These are phyloP conservation scores for Pangasius djambal DNA, from an alignment of 2,797 vertebrate genomes.

Conservation along the genomic window DNA sequence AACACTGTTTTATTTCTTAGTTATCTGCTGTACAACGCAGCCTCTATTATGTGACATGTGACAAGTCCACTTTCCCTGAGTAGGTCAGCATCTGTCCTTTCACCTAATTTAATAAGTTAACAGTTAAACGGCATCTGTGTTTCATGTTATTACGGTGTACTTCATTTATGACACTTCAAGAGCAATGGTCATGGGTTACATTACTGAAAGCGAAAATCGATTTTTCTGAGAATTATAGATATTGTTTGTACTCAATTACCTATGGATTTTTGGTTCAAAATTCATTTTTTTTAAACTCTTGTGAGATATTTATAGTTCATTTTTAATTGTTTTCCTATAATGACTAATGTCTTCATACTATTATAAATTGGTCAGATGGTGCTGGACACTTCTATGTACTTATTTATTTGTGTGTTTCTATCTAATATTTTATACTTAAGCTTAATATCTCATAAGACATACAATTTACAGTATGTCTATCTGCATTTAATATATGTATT, in stretches of 20 bases:
- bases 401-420: slow-evolving; percentile 79
- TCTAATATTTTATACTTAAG: slow-evolving; percentile 65
- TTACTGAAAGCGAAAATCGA: neutral
- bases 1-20: slow-evolving; percentile 3
- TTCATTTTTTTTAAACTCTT: slow-evolving; percentile 14
- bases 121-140: slow-evolving; percentile 61
- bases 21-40: neutral
- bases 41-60: neutral
- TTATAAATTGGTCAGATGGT: slow-evolving; percentile 60
- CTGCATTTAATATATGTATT: neutral
- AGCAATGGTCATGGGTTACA: slow-evolving; percentile 21
- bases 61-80: slow-evolving; percentile 6
- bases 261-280: slow-evolving; percentile 3
- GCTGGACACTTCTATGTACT: slow-evolving; percentile 82
- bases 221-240: neutral
- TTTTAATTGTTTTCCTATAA: neutral
- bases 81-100: slow-evolving; percentile 62
- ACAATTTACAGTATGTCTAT: neutral
- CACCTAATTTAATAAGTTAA: slow-evolving; percentile 65
- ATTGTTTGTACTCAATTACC: neutral
- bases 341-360: neutral
- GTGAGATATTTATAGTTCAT: neutral
- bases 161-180: slow-evolving; percentile 42
- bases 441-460: neutral
- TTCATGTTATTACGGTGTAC: slow-evolving; percentile 58